Evolutionary conservation across 2,888 invertebrate genomes (phyloP), one percentile per base, ranked within the genome.

Genomic region (Drosophila parthenogenetica): DNA sequence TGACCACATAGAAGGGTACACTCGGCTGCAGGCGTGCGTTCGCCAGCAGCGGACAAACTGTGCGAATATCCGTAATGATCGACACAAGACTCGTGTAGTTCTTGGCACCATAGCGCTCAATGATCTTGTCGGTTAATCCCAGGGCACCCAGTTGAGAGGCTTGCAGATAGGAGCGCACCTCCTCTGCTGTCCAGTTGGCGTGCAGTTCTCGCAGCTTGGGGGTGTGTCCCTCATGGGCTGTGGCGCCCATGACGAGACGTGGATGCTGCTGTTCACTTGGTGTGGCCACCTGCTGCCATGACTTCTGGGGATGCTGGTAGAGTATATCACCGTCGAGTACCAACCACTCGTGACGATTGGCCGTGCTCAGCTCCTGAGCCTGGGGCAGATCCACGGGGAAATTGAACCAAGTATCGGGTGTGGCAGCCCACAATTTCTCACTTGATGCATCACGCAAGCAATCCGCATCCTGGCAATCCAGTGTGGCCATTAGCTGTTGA

Each of bases 41-140:
- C 11, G 94, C 94, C 46, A 95, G 93, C 59, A 97, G 91, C 1
- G 97, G 97, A 87, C 97, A 97, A 49, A 96, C 93, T 2, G 95
- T 96, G 58, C 97, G 94, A 22, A 97, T 94, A 77, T 96, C 95
- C 0, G 96, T 95, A 25, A 97, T 95, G 94, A 97, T 94, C 53
- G 95, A 93, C 14, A 94, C 94, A 46, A 97, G 92, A 29, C 96
- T 96, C 55, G 90, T 87, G 93, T 96, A 95, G 1, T 94, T 95
- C 1, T 94, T 95, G 59, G 94, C 93, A 72, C 95, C 95, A 89
- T 96, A 96, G 71, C 94, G 93, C 35, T 92, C 90, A n/a, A 95
- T 93, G 13, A 94, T 94, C 70, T 94, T 93, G 1, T 94, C 93
- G 0, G 95, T 94, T 37, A 96, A 89, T 64, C 95, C 95, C 65